Conservation (phyloP, 2,888 invertebrate species). For the Drosophila vallismaia region DNA sequence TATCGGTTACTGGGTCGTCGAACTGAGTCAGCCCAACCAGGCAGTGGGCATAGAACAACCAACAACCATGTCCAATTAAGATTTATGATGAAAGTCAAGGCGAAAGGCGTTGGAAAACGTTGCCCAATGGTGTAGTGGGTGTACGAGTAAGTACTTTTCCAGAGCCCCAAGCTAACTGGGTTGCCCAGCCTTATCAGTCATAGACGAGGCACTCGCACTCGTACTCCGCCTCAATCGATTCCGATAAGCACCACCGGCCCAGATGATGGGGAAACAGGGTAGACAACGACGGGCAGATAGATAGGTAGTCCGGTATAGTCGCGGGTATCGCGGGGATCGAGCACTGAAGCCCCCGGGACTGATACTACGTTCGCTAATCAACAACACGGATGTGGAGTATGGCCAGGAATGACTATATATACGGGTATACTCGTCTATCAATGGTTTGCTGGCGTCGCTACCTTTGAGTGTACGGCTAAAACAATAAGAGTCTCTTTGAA, state of each 20-base stretch:
- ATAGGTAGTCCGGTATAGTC: no score
- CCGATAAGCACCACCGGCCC: background rate
- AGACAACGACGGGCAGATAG: no score
- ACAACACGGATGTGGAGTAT: background rate
- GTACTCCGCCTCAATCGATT: background rate
- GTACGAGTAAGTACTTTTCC: background rate
- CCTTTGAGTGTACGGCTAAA: no score
- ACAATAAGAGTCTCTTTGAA: no score
- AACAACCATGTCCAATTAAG: slow-evolving; percentile 58
- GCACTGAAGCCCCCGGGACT: background rate
- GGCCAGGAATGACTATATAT: background rate
- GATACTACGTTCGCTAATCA: background rate
- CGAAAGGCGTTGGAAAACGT: slow-evolving; percentile 8
- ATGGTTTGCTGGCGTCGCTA: no score
- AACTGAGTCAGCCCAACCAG: background rate
- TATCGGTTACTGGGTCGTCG: slow-evolving; percentile 63
- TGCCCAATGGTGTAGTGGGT: background rate
- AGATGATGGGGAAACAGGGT: background rate
- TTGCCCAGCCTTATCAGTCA: slow-evolving; percentile 19
- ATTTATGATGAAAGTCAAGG: slow-evolving; percentile 70
- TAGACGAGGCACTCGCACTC: background rate
- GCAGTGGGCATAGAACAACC: slow-evolving; percentile 5
- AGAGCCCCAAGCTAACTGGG: background rate
- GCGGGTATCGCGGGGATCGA: no score
- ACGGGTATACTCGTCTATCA: background rate